Evolutionary conservation across 2,113 vertebrate genomes (phyloP), one percentile per base, ranked within the genome.

Genomic region (Felis chaus): DNA sequence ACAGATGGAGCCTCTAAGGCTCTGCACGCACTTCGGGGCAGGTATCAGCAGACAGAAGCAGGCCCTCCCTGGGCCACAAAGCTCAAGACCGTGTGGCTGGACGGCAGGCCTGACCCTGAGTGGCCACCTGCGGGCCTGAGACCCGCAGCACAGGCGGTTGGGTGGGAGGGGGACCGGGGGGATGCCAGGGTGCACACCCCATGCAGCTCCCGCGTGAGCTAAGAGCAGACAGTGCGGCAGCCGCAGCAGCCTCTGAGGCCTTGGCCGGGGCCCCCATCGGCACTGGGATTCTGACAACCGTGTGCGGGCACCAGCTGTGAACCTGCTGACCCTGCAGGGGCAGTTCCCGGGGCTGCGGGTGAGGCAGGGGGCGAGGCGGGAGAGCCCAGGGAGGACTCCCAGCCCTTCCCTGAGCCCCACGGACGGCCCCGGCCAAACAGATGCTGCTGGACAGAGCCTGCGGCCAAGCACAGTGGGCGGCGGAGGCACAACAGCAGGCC

Each of bases 181-280:
- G 53, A 45, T 1, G 18, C 41, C 7, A 0, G 50, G 61, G 29
- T 21, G 1, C 12, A 5, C 6, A 25, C n/a, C 5, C 7, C 7
- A 66, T 57, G 48, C 4, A 2, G 63, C 45, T 6, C 25, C 41
- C 12, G 23, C 36, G 39, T 14, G 48, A 78, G n/a, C 61, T 39
- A 0, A 5, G 15, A n/a, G 57, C 23, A 2, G 3, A 36, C 55
- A 0, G 2, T 1, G 0, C 4, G 1, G 39, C 0, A 1, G 81
- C 7, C 7, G 33, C 29, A 12, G 14, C 18, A 1, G 6, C 9
- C 39, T 36, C 48, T 1, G 19, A 2, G 0, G 10, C 16, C 8
- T 1, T 0, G 19, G 39, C 76, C 0, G 0, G 50, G 39, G 50
- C 5, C 33, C 9, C 0, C 3, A 5, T n/a, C 48, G 0, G 2